These are phyloP conservation scores for Eulemur coronatus DNA, from an alignment of 2,797 vertebrate genomes.

Conservation along the genomic window DNA sequence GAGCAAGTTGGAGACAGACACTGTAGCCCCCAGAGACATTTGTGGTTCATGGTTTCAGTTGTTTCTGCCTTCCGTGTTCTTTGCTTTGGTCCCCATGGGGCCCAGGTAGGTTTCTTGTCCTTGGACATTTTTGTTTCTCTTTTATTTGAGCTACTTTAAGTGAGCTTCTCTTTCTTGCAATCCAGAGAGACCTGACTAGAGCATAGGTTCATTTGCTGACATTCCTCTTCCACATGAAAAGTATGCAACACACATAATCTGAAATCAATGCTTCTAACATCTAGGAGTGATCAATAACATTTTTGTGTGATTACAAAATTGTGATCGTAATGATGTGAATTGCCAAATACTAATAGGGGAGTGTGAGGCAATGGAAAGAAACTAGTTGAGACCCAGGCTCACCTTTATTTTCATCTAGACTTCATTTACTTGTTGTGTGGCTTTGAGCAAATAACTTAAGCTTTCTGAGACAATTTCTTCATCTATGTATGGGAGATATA, in stretches of 20 bases:
- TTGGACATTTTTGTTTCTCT: not conserved
- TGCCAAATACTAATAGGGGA: not conserved
- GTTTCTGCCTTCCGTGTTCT: not conserved
- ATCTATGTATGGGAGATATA: not conserved
- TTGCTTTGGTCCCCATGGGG: not conserved
- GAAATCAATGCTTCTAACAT: not conserved
- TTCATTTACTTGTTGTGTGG: not conserved
- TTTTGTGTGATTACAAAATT: not conserved
- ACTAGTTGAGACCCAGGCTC: not conserved
- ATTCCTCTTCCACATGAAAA: not conserved
- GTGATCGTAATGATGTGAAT: not conserved
- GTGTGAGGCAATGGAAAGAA: not conserved
- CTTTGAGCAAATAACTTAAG: not conserved
- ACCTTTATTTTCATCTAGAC: not conserved
- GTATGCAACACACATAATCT: not conserved
- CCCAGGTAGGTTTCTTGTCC: not conserved
- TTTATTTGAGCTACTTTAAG: not conserved
- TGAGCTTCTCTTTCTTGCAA: not conserved
- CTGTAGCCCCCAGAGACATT: not conserved
- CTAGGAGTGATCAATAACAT: not conserved
- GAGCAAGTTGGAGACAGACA: not conserved
- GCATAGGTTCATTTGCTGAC: not conserved
- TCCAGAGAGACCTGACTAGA: not conserved
- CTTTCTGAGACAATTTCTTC: not conserved
- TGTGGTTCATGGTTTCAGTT: not conserved